Percentiles rank a stretch among this genome's conserved stretches.
Evolutionary conservation across 2,113 vertebrate species (phyloP).

Genomic region (Gyps fulvus): DNA sequence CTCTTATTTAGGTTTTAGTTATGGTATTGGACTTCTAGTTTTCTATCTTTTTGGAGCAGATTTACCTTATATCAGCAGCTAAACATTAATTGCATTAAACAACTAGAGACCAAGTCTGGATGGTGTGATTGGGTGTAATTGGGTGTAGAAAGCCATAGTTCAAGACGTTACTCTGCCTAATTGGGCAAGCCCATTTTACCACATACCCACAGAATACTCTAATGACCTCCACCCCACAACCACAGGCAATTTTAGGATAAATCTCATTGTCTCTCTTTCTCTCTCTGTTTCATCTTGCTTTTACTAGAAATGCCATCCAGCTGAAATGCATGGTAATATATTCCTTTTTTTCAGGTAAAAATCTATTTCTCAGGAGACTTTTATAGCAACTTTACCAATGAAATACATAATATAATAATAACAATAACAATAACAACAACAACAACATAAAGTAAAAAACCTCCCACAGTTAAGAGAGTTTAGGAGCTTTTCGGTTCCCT

Average conservation of each 20-base stretch:
- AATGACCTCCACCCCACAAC: neutral
- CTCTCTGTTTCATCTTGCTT: neutral
- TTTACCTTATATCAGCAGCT: neutral
- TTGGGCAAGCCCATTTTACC: neutral
- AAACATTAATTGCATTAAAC: neutral
- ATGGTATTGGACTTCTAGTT: neutral
- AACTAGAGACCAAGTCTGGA: neutral
- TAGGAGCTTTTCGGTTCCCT: neutral
- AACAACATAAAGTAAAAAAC: neutral
- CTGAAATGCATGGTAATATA: neutral
- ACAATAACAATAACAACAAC: neutral
- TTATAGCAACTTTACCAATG: neutral
- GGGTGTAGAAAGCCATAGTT: neutral
- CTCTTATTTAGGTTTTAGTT: neutral
- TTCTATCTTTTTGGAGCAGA: neutral
- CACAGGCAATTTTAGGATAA: neutral
- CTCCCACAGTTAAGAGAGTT: neutral
- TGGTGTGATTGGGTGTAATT: neutral
- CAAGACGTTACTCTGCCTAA: neutral
- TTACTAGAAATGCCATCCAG: neutral
- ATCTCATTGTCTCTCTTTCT: neutral
- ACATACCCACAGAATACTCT: neutral
- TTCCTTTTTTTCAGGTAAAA: neutral
- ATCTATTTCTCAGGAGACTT: neutral
- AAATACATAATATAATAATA: neutral